phyloP scores from a whole-genome alignment of 2,113 vertebrate species.

The Odobenus rosmarus region DNA sequence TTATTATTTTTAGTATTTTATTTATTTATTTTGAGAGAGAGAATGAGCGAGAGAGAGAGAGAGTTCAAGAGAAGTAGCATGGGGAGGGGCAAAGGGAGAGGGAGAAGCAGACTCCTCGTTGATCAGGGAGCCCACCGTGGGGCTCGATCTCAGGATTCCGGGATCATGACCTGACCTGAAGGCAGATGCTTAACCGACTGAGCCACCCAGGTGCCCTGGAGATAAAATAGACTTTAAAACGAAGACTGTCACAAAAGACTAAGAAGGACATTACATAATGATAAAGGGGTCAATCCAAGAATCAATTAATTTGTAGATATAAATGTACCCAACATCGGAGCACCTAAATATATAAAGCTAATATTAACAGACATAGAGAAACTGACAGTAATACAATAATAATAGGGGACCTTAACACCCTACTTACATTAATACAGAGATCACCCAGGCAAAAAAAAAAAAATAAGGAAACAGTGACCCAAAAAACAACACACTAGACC shows the following conservation, averaged over 20 bases:
- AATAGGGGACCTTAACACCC: not conserved
- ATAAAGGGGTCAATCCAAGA: not conserved
- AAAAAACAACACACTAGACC: not conserved
- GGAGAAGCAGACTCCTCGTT: not conserved
- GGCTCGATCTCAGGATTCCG: not conserved
- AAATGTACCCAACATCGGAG: not conserved
- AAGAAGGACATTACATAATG: not conserved
- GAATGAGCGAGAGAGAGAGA: not conserved
- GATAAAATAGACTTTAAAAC: not conserved
- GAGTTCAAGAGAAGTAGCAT: not conserved
- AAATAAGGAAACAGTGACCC: not conserved
- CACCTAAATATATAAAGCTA: not conserved
- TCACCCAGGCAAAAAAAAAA: not conserved
- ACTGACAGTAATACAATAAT: not conserved
- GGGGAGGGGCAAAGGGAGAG: not conserved
- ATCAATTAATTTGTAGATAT: not conserved
- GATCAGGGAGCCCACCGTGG: not conserved
- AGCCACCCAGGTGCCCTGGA: not conserved
- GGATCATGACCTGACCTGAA: too few relatives aligned
- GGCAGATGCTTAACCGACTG: too few relatives aligned
- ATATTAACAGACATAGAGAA: not conserved
- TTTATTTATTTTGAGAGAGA: not conserved
- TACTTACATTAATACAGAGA: not conserved
- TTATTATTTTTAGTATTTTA: not conserved
- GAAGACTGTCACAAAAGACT: not conserved